phyloP scores from a whole-genome alignment of 2,888 invertebrate genomes.

The Sepiola atlantica region DNA sequence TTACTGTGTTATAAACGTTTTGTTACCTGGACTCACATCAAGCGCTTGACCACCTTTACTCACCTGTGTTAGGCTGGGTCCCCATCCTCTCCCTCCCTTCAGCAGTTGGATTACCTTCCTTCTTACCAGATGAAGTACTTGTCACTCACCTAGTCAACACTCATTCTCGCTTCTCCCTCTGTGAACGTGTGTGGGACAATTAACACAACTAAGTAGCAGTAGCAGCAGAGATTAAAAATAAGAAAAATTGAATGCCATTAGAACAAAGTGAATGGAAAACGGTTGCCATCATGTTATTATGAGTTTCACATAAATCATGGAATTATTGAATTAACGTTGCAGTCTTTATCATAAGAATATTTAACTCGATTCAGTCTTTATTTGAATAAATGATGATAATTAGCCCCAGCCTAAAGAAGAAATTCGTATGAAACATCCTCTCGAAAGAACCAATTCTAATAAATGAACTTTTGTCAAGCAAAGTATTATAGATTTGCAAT shows the following conservation, averaged over 20 bases:
- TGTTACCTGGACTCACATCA: background rate
- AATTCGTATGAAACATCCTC: background rate
- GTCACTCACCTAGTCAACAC: constrained; percentile 20
- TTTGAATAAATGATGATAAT: background rate
- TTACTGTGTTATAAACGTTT: background rate
- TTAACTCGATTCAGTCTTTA: background rate
- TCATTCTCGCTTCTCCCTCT: background rate
- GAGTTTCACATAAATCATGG: background rate
- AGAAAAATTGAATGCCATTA: background rate
- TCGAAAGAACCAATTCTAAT: background rate
- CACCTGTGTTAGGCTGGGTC: constrained; percentile 22
- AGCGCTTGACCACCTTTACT: background rate
- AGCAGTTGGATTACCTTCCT: constrained; percentile 16
- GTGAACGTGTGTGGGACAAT: background rate
- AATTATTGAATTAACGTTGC: background rate
- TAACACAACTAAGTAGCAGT: background rate
- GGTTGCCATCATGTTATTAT: background rate
- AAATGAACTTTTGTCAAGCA: background rate
- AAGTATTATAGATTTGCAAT: too few species aligned
- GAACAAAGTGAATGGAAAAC: background rate
- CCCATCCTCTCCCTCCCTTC: constrained; percentile 32
- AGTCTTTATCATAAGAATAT: background rate
- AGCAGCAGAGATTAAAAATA: constrained; percentile 4
- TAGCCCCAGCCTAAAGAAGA: background rate
- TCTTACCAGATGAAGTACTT: constrained; percentile 13